phyloP scores from a whole-genome alignment of 1,140 invertebrate genomes.

The Meloidogyne hapla region DNA sequence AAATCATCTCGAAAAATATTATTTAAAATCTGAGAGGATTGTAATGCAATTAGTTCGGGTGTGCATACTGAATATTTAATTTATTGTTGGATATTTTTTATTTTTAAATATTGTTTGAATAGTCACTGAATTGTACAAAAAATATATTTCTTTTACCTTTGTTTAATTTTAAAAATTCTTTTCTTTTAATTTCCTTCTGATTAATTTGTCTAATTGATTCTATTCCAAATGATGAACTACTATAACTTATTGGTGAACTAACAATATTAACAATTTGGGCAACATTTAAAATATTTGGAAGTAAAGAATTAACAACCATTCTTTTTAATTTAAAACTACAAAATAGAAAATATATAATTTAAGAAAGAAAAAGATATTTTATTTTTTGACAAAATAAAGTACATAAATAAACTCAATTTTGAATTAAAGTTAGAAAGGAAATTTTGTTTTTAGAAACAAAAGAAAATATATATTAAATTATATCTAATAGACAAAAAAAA shows the following conservation, averaged over 20 bases:
- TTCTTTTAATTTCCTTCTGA: neutral
- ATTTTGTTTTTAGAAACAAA: too few relatives aligned
- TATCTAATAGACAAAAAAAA: too few relatives aligned
- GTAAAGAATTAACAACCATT: slow-evolving; percentile 43
- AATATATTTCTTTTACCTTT: neutral
- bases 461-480: too few relatives aligned
- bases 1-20: slow-evolving; percentile 10
- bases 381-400: too few relatives aligned
- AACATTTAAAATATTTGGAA: slow-evolving; percentile 45
- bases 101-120: too few relatives aligned
- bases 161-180: neutral
- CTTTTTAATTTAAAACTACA: neutral
- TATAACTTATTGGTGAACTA: neutral
- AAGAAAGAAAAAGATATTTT: too few relatives aligned
- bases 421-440: too few relatives aligned
- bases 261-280: slow-evolving; percentile 45
- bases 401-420: too few relatives aligned
- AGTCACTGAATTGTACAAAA: slow-evolving; percentile 17
- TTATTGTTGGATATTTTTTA: too few relatives aligned
- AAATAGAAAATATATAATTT: neutral
- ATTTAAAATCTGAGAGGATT: slow-evolving; percentile 10
- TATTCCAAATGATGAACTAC: neutral
- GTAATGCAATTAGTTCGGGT: slow-evolving; percentile 14
- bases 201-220: neutral
- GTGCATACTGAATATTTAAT: too few relatives aligned